Conservation (phyloP, 2,113 vertebrate species). For the Acrocephalus kingi region DNA sequence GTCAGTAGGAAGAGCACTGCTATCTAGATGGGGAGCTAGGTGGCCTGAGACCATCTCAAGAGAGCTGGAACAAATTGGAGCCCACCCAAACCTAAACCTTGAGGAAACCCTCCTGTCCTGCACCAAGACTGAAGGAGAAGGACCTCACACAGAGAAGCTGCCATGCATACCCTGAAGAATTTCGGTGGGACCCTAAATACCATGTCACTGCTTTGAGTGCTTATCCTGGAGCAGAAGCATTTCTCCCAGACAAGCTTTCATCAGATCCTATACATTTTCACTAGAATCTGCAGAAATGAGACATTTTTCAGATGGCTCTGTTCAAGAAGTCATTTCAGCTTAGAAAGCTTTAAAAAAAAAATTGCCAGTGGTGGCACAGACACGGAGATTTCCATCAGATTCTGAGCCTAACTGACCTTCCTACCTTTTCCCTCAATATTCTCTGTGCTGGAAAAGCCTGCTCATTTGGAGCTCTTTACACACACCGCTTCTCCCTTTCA, state of each 20-base stretch:
- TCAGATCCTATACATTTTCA: not conserved
- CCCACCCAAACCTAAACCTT: not conserved
- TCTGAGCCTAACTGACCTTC: not conserved
- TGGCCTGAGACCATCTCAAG: not conserved
- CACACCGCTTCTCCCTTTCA: not conserved
- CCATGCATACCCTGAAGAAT: not conserved
- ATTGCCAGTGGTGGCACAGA: not conserved
- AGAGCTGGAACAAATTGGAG: not conserved
- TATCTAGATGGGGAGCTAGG: not conserved
- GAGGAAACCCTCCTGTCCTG: not conserved
- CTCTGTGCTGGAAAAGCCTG: not conserved
- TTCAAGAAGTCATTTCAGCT: not conserved
- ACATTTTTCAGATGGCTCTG: not conserved
- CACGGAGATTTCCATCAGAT: not conserved
- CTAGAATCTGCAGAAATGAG: not conserved
- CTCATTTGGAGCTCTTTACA: not conserved
- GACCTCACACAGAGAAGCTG: not conserved
- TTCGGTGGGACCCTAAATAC: not conserved
- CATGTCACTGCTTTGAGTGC: not conserved
- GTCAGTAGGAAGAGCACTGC: not conserved
- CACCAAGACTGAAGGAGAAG: not conserved
- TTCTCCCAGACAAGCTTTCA: not conserved
- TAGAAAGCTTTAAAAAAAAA: not conserved
- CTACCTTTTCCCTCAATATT: not conserved
- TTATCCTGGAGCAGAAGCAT: not conserved